Evolutionary conservation across 2,797 vertebrate genomes (phyloP), one percentile per base, ranked within the genome.

Genomic region (Enoplosus armatus): DNA sequence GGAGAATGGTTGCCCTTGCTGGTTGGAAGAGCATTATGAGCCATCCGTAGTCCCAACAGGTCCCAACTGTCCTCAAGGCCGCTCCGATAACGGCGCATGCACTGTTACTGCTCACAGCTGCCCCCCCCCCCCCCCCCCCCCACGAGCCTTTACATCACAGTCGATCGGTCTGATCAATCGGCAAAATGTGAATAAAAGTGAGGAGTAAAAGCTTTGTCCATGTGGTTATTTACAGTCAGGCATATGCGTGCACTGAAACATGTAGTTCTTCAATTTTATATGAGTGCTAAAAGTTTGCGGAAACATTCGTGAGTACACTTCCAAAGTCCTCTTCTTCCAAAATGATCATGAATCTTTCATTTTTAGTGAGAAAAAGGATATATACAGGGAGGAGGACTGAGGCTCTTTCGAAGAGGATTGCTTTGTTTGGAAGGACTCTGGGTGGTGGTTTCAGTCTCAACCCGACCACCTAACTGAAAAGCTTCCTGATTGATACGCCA

Each of bases 31-130:
- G 67, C 68, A 69, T 55, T n/a, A 62, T 7, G 43, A 82, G 54
- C 79, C 69, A 77, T 88, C 72, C 84, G 80, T 53, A 72, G 39
- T 55, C 75, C 72, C 63, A 70, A 35, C 71, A 71, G 8, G 14
- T 43, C n/a, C n/a, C n/a, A n/a, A n/a, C n/a, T 45, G 61, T 73
- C 63, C 35, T 70, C 65, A 33, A 75, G 33, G 35, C n/a, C 16
- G 18, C 16, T 64, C n/a, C 4, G 8, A 39, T 16, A 51, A 11
- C 53, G 69, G 29, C 33, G 55, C 50, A 12, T 56, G 45, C n/a
- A 45, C n/a, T 55, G 31, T 53, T 43, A 29, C 31, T 58, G 6
- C 54, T 60, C 61, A 27, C 18, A 48, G 22, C 29, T 59, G n/a
- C 5, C 16, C 4, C 0, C 16, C 45, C 18, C 0, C 16, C 45